Evolutionary conservation across 2,113 vertebrate species (phyloP).

Genomic region (Ailurus styani): DNA sequence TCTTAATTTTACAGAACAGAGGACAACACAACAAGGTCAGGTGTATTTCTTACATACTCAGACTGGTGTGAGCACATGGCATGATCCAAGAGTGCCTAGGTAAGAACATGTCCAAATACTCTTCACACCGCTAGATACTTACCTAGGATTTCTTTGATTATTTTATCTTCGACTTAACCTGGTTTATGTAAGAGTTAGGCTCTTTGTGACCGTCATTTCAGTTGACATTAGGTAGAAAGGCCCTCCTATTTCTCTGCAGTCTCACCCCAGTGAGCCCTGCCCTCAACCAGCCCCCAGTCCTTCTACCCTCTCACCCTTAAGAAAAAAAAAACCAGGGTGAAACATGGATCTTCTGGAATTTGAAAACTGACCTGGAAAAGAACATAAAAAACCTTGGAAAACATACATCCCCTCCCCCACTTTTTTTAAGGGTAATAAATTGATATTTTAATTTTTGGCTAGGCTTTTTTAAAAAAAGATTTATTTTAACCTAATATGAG

Average conservation of each 20-base stretch:
- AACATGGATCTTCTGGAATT: background rate
- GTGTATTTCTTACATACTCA: conserved; percentile 98
- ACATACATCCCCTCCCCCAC: background rate
- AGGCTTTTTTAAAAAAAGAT: background rate
- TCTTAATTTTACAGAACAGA: conserved; percentile 88
- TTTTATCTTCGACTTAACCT: background rate
- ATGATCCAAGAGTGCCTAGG: conserved; percentile 95
- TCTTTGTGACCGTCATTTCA: conserved; percentile 16
- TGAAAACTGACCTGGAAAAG: background rate
- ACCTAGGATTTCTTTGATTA: conserved; percentile 10
- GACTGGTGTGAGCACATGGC: conserved; percentile 97
- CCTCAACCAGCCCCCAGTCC: background rate
- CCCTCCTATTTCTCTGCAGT: background rate
- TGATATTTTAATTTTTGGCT: conserved; percentile 8
- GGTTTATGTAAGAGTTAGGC: background rate
- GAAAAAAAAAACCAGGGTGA: background rate
- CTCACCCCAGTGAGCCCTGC: background rate
- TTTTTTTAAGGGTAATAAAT: background rate
- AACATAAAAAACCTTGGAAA: background rate
- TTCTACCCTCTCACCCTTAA: background rate
- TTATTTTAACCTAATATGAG: background rate
- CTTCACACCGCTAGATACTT: background rate
- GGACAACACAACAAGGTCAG: conserved; percentile 96
- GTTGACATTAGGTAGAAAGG: background rate
- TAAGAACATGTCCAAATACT: conserved; percentile 73